A percentile compares a stretch with the other conserved stretches of the same genome.
These are phyloP conservation scores for Melolontha melolontha DNA, from an alignment of 2,888 invertebrate genomes.

Conservation along the genomic window DNA sequence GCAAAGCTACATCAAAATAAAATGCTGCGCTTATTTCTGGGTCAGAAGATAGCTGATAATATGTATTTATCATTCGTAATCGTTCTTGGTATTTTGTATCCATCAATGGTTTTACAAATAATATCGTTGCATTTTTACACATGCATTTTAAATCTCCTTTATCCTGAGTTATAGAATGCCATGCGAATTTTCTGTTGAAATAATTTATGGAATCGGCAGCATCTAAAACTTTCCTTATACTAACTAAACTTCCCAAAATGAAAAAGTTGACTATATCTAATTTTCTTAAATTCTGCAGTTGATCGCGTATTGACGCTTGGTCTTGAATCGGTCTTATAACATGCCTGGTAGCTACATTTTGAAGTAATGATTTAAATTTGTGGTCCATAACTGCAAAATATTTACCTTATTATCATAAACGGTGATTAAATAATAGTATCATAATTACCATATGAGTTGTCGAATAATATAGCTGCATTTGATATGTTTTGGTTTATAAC, in stretches of 20 bases:
- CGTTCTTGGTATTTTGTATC: constrained; percentile 78
- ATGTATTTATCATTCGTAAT: constrained; percentile 76
- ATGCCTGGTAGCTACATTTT: constrained; percentile 91
- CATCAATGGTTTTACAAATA: constrained; percentile 80
- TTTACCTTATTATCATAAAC: background rate
- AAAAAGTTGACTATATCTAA: constrained; percentile 93
- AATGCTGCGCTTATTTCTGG: constrained; percentile 86
- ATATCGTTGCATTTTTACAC: constrained; percentile 81
- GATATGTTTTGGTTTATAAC: constrained; percentile 87
- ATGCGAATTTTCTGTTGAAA: constrained; percentile 85
- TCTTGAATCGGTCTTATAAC: constrained; percentile 81
- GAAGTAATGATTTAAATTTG: constrained; percentile 90
- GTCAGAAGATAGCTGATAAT: constrained; percentile 77
- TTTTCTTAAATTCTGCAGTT: constrained; percentile 79
- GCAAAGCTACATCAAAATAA: constrained; percentile 86
- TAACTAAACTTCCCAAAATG: constrained; percentile 79
- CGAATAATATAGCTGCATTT: constrained; percentile 92
- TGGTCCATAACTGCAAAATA: constrained; percentile 84
- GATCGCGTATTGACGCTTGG: constrained; percentile 70
- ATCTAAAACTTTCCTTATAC: constrained; percentile 69
- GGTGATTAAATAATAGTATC: background rate
- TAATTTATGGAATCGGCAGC: constrained; percentile 79
- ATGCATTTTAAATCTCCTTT: constrained; percentile 80
- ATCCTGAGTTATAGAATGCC: constrained; percentile 86
- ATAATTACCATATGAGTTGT: constrained; percentile 80